Base-by-base conservation (phyloP, 2,797 vertebrate species). In the Scarus forsteni region DNA sequence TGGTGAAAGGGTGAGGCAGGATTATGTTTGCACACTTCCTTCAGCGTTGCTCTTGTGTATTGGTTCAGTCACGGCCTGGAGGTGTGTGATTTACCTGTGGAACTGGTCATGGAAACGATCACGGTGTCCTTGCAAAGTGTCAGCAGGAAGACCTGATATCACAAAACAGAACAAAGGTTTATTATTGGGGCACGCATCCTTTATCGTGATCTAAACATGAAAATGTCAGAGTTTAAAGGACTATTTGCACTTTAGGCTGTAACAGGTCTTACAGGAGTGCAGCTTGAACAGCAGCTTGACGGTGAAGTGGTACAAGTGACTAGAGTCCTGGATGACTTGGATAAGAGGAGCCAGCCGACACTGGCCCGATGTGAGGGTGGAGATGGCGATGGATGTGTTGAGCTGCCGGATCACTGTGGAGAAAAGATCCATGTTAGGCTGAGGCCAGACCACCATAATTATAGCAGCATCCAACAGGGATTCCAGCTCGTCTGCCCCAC, bases 221-320 rank as follows among this genome's bases (percentile, higher is more conserved):
- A 27, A 27, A 27, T 27, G 27, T 27, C 27, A 27, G 27, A 27
- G 4, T 27, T 45, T 14, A n/a, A 35, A 53, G 10, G 10, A 14
- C 18, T 34, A 67, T 6, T 1, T 1, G 13, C 27, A 27, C 27
- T 27, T 27, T 4, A 27, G 27, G 27, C 27, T 27, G 4, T 2
- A 2, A 2, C 4, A 27, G 27, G 27, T 92, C 97, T 97, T 92
- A 99, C 98, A 98, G 49, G 97, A 92, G 44, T 99, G 98, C 63
- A 99, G 95, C 83, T 98, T 97, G 93, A 99, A 99, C 67, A 99
- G 94, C 49, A 99, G 91, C 91, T 98, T 98, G 89, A 99, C 98
- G 0, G 95, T 93, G 88, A 98, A 99, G 93, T 99, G 98, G 91
- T 99, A 99, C 19, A 99, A 96, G 73, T 96, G 97, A 85, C 98